phyloP scores from a whole-genome alignment of 1,140 invertebrate species.

The Nebria ingens region DNA sequence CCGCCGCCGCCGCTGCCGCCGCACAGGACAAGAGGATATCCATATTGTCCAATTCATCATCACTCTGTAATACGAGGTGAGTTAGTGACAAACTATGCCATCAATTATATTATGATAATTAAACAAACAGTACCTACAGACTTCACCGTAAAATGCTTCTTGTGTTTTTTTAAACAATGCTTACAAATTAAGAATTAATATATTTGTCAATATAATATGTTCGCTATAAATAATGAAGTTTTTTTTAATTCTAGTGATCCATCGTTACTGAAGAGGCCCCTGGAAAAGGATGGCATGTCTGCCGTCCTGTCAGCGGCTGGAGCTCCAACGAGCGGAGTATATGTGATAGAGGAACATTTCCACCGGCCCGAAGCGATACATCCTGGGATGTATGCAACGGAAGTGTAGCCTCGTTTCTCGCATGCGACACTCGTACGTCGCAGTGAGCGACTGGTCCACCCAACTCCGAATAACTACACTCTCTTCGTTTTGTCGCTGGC shows the following conservation, averaged over 20 bases:
- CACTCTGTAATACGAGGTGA: constrained; percentile 23
- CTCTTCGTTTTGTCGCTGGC: no score
- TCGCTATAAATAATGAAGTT: not conserved
- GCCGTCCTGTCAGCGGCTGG: constrained; percentile 16
- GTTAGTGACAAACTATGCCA: not conserved
- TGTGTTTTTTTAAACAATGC: no score
- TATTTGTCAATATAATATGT: no score
- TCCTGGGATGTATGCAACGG: constrained; percentile 46
- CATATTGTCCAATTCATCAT: constrained; percentile 26
- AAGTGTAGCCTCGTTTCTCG: constrained; percentile 40
- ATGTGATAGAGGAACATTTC: constrained; percentile 55
- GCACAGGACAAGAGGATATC: constrained; percentile 10
- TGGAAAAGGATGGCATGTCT: constrained; percentile 29
- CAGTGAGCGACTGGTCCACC: constrained; percentile 5
- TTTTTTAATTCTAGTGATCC: constrained; percentile 33
- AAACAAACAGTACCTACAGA: constrained; percentile 10
- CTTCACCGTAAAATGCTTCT: no score
- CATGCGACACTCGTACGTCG: constrained; percentile 2
- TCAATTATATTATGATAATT: not conserved
- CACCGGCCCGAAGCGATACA: constrained; percentile 38
- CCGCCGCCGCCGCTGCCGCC: not conserved
- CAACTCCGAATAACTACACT: not conserved
- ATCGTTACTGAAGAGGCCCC: constrained; percentile 37
- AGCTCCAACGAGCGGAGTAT: constrained; percentile 39
- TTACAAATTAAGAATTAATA: no score